phyloP scores from a whole-genome alignment of 2,797 vertebrate genomes.

The Sebastes paucispinis region DNA sequence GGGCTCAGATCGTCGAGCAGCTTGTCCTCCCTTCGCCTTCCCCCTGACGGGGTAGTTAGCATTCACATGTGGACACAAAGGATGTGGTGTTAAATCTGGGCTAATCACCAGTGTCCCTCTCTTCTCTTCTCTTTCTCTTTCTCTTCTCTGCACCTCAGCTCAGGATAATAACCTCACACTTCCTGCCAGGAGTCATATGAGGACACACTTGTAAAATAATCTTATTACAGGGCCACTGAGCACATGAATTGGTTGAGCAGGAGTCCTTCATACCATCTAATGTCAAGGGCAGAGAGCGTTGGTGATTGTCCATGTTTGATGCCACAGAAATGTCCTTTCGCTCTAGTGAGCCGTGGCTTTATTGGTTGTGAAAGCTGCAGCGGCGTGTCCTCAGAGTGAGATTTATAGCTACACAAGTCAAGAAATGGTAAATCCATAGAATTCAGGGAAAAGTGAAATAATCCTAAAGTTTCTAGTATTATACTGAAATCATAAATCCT shows the following conservation, averaged over 20 bases:
- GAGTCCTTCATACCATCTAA: constrained; percentile 28
- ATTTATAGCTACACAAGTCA: background rate
- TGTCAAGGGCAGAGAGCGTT: constrained; percentile 9
- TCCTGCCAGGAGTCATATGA: constrained; percentile 15
- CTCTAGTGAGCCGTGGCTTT: background rate
- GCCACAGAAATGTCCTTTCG: background rate
- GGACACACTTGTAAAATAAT: constrained; percentile 39
- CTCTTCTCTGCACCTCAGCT: background rate
- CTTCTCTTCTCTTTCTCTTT: background rate
- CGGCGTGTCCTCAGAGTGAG: background rate
- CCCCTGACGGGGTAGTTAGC: constrained; percentile 19
- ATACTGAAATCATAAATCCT: background rate
- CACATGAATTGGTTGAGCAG: constrained; percentile 11
- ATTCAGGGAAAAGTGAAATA: background rate
- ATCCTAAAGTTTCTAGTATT: background rate
- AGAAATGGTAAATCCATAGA: background rate
- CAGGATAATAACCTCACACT: constrained; percentile 27
- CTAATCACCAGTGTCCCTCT: constrained; percentile 29
- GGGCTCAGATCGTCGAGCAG: constrained; percentile 17
- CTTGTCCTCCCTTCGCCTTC: constrained; percentile 31
- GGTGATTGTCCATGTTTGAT: background rate
- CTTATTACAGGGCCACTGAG: constrained; percentile 27
- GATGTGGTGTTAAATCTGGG: constrained; percentile 24
- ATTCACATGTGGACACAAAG: constrained; percentile 26
- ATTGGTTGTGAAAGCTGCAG: background rate